A percentile compares a stretch with the other conserved stretches of the same genome.
Conservation (phyloP, 2,113 vertebrate genomes). For the Dipodomys ordii region DNA sequence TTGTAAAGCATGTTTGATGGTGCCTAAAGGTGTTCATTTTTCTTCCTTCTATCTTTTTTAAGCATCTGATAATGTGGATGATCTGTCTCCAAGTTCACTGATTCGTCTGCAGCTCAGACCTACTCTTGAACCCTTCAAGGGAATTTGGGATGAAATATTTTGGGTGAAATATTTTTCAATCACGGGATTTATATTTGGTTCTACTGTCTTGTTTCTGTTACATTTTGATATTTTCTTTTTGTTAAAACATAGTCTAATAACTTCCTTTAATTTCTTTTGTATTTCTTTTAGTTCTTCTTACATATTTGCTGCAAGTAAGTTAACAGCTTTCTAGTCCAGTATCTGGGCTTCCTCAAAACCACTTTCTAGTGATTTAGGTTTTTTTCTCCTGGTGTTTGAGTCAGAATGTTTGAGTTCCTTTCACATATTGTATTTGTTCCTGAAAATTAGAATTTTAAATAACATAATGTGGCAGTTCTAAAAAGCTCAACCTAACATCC, state of each 20-base stretch:
- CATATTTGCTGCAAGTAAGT: neutral
- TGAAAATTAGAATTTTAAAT: neutral
- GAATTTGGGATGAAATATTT: too few species aligned
- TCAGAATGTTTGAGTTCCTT: neutral
- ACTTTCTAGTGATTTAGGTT: neutral
- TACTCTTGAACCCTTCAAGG: neutral
- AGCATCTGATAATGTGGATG: neutral
- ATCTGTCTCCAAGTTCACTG: neutral
- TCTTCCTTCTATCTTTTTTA: neutral
- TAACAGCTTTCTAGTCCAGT: neutral
- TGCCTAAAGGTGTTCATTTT: neutral
- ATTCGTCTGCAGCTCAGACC: neutral
- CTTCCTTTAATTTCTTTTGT: neutral
- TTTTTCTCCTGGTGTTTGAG: neutral
- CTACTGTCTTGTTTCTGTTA: neutral
- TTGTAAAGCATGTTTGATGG: neutral
- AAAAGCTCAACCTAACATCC: neutral
- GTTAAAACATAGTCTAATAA: neutral
- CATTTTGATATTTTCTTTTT: neutral
- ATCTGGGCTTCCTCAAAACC: constrained; percentile 9
- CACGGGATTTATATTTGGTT: constrained; percentile 7
- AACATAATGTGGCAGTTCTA: neutral
- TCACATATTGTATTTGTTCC: neutral
- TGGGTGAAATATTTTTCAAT: neutral
- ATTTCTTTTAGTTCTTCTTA: neutral